Conservation (phyloP, 2,113 vertebrate species). For the Lipophrys pholis region DNA sequence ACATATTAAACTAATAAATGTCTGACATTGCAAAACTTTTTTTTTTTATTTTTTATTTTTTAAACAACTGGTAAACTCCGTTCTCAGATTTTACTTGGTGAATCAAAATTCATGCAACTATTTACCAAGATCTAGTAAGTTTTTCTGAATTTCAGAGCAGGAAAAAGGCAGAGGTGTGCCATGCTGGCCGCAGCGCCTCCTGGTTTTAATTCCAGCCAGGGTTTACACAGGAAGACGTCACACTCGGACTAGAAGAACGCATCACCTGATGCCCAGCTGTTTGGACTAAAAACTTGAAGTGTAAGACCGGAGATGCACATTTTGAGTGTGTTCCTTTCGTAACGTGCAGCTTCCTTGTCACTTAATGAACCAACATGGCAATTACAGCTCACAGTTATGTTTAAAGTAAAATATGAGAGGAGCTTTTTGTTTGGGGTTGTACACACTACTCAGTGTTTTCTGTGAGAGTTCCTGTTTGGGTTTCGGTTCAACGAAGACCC, state of each 20-base stretch:
- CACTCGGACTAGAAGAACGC: background rate
- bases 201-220: slow-evolving; percentile 1
- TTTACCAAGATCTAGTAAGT: background rate
- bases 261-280: background rate
- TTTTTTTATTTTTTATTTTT: background rate
- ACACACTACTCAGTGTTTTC: background rate
- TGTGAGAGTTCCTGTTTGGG: slow-evolving; percentile 9
- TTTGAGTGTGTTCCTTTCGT: no score
- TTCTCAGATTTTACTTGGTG: background rate
- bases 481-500: slow-evolving; percentile 28
- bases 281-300: background rate
- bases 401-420: background rate
- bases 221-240: slow-evolving; percentile 20
- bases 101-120: background rate
- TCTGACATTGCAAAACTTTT: background rate
- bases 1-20: background rate
- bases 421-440: background rate
- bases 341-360: no score
- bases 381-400: background rate
- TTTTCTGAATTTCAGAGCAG: background rate
- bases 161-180: background rate
- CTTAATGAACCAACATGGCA: no score
- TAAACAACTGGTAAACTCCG: background rate
- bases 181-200: background rate
- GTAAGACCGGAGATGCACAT: no score